phyloP scores from a whole-genome alignment of 1,140 invertebrate species.

The Drosophila ficusphila region DNA sequence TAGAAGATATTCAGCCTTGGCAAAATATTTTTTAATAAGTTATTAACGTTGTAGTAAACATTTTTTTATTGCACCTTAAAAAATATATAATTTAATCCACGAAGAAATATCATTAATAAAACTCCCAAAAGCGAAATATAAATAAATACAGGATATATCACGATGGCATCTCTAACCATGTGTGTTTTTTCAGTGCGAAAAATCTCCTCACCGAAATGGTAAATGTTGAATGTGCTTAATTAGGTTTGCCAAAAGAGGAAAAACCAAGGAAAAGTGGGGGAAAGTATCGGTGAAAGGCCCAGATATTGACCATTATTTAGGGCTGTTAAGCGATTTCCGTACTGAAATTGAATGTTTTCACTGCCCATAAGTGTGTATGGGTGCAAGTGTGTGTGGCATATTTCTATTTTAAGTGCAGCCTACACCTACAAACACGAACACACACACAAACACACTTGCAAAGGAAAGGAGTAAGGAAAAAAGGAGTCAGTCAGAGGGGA shows the following conservation, averaged over 20 bases:
- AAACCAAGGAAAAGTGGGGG: neutral
- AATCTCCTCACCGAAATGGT: neutral
- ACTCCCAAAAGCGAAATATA: no score
- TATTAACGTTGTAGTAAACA: no score
- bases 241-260: constrained; percentile 1
- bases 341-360: constrained; percentile 67
- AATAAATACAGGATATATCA: neutral
- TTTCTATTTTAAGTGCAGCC: constrained; percentile 53
- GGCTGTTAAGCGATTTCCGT: constrained; percentile 70
- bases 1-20: no score
- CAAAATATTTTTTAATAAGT: no score
- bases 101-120: no score
- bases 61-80: no score
- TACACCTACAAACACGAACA: constrained; percentile 4
- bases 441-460: constrained; percentile 1
- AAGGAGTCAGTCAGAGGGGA: constrained; percentile 6
- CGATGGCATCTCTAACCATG: neutral
- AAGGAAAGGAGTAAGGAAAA: constrained; percentile 1
- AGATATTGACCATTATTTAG: constrained; percentile 57
- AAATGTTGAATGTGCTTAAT: constrained; percentile 1
- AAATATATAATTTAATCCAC: no score
- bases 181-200: neutral
- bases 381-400: constrained; percentile 25
- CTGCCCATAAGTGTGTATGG: constrained; percentile 10
- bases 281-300: neutral